Percentiles rank a stretch among this genome's conserved stretches.
Conservation (phyloP, 2,113 vertebrate species). For the Tauraco erythrolophus region DNA sequence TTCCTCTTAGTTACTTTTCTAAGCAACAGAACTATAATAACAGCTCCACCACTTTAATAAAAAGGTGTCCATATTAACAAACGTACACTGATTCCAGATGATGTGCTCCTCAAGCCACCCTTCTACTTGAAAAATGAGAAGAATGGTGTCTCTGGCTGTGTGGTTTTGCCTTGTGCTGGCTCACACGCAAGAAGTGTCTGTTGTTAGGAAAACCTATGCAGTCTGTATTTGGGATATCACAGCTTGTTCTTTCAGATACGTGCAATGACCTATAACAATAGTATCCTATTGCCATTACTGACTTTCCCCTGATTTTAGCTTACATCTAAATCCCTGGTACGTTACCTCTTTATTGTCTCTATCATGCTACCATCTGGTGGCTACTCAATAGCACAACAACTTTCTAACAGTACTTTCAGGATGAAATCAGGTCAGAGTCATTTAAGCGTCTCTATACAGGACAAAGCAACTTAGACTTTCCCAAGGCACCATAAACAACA, state of each 20-base stretch:
- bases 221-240: neutral
- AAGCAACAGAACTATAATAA: neutral
- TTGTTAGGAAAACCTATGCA: neutral
- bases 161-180: neutral
- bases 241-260: neutral
- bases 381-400: neutral
- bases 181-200: neutral
- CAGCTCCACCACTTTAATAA: neutral
- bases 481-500: neutral
- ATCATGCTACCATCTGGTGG: neutral
- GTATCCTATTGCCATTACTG: neutral
- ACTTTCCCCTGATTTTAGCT: neutral
- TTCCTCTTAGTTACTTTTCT: neutral
- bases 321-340: neutral
- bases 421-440: neutral
- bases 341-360: neutral
- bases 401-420: neutral
- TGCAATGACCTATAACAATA: neutral
- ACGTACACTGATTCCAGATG: fast-evolving
- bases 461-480: neutral
- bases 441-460: neutral
- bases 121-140: neutral
- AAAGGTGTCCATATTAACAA: neutral
- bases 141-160: neutral
- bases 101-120: neutral